Evolutionary conservation across 2,888 invertebrate genomes (phyloP).

Genomic region (Cephus rjabovi): DNA sequence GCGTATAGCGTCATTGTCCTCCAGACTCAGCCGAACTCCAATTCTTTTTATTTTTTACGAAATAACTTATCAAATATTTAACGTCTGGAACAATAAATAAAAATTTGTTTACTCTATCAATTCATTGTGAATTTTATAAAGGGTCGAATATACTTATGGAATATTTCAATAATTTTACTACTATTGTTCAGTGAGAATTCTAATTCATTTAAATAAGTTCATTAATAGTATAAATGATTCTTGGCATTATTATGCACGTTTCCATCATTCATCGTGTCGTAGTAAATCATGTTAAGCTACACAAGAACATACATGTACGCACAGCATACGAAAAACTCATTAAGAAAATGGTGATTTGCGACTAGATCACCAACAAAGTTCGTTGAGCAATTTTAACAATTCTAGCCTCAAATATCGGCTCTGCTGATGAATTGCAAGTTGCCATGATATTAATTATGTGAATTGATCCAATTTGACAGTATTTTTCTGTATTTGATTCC

Average conservation of each 20-base stretch:
- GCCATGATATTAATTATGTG: background rate
- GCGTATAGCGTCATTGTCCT: constrained; percentile 60
- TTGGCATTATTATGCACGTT: background rate
- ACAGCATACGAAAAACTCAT: too few relatives aligned
- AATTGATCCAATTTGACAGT: background rate
- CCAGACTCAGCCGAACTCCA: constrained; percentile 52
- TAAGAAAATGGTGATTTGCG: too few relatives aligned
- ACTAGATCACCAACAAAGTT: too few relatives aligned
- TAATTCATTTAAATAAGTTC: background rate
- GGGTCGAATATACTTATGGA: constrained; percentile 29
- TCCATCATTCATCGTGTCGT: background rate
- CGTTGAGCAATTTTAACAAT: too few relatives aligned
- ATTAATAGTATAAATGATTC: background rate
- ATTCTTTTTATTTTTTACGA: constrained; percentile 27
- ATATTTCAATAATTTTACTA: background rate
- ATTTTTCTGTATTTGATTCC: background rate
- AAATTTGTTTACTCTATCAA: constrained; percentile 40
- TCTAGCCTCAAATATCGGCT: too few relatives aligned
- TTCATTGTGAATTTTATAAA: constrained; percentile 43
- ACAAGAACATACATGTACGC: too few relatives aligned
- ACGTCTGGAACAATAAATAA: constrained; percentile 48
- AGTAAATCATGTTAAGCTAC: background rate
- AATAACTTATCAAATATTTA: constrained; percentile 43
- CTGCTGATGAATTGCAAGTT: background rate
- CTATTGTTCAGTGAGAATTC: background rate